These are phyloP conservation scores for Pseudorhiza aurosa DNA, from an alignment of 30 jellyfish, hydroid and myxozoan genomes.

Conservation along the genomic window DNA sequence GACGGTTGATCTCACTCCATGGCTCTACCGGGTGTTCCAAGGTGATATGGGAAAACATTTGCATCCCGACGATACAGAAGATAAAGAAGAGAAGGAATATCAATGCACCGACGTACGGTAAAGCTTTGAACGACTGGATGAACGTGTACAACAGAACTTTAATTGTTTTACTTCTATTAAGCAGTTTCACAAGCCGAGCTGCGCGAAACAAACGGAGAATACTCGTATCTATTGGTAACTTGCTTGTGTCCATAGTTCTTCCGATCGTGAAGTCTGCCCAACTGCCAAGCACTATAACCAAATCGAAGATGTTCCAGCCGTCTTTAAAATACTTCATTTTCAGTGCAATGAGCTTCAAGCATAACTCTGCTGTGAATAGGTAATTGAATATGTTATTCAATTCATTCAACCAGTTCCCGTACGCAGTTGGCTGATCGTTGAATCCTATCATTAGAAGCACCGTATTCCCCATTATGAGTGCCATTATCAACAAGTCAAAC, in stretches of 20 bases:
- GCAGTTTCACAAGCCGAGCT: conserved; percentile 76
- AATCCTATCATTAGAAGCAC: conserved; percentile 58
- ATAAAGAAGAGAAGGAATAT: conserved; percentile 78
- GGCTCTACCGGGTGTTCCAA: conserved; percentile 52
- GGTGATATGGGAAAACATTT: conserved; percentile 64
- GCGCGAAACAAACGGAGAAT: conserved; percentile 84
- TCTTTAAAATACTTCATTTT: conserved; percentile 83
- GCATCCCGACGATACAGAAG: conserved; percentile 80
- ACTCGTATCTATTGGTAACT: conserved; percentile 65
- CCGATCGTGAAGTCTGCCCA: conserved; percentile 74
- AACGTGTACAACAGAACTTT: conserved; percentile 75
- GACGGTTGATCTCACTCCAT: conserved; percentile 75
- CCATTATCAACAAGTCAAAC: conserved; percentile 72
- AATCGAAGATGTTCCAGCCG: conserved; percentile 82
- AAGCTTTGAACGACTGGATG: conserved; percentile 84
- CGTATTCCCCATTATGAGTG: conserved; percentile 69
- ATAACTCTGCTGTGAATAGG: conserved; percentile 69
- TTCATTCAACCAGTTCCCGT: conserved; percentile 52
- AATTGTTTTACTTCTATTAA: conserved; percentile 74
- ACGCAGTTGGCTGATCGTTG: conserved; percentile 62
- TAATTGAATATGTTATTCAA: conserved; percentile 64
- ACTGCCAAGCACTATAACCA: conserved; percentile 81
- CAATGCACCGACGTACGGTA: conserved; percentile 88
- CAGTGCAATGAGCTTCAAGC: conserved; percentile 69
- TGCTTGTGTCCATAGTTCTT: conserved; percentile 44